Evolutionary conservation across 2,113 vertebrate genomes (phyloP), one percentile per base, ranked within the genome.

Genomic region (Psilopogon haemacephalus): DNA sequence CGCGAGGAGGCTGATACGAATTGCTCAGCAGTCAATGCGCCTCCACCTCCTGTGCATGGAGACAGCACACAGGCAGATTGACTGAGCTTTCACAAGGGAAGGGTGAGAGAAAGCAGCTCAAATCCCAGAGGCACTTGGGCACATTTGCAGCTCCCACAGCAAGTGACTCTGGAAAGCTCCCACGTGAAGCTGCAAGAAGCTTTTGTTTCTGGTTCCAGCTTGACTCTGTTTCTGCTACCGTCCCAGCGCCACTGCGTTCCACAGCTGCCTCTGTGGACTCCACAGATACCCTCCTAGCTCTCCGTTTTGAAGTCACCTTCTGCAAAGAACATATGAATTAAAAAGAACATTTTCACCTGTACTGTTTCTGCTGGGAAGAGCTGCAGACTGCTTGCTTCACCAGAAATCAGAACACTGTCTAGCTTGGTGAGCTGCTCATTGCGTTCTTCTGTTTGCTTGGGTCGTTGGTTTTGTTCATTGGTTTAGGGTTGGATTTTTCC

Each of bases 1-100:
- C 2, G 2, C 3, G 1, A 84, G 32, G 46, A 16, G 0, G 3
- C 54, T 32, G 64, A 26, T 0, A 4, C 14, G 67, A 70, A 28
- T 56, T 16, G 33, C 27, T 44, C 21, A 40, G 63, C 38, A 46
- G 54, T 9, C 84, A 37, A 32, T 2, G 9, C 9, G 19, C 33
- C 46, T 63, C 32, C 50, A 50, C 11, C 1, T n/a, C n/a, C n/a
- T n/a, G 3, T 27, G 35, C 6, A 4, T 1, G 0, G 32, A 20
- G 38, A 15, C 30, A 20, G 65, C 32, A 59, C 75, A 26, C 37
- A 4, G 2, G 2, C 1, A 4, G 27, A 42, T 16, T 1, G 0
- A 23, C 54, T 1, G 5, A 56, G 21, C 1, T 6, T 11, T 26
- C 7, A 9, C 17, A 35, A 1, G 5, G 46, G n/a, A 56, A 40